phyloP scores from a whole-genome alignment of 2,888 invertebrate species.

The Drosophila fungiperda region DNA sequence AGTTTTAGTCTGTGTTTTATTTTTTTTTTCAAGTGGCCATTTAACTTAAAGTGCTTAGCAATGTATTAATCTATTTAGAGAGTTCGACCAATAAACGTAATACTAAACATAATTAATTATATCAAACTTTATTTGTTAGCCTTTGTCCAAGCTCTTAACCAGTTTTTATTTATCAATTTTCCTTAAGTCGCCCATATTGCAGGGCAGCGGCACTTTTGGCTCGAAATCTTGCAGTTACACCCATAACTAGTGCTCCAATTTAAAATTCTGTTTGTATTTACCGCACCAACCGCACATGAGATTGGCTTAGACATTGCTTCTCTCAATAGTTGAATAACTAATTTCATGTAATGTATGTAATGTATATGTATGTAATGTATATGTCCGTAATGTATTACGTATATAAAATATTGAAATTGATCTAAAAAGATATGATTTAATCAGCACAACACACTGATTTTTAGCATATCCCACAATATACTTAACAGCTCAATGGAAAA shows the following conservation, averaged over 20 bases:
- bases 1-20: background rate
- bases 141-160: background rate
- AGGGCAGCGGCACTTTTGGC: background rate
- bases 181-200: background rate
- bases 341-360: background rate
- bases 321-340: background rate
- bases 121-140: background rate
- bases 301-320: slow-evolving; percentile 26
- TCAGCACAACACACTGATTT: slow-evolving; percentile 1
- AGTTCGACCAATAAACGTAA: background rate
- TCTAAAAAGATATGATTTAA: background rate
- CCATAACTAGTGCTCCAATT: slow-evolving; percentile 47
- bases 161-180: background rate
- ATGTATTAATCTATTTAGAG: background rate
- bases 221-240: background rate
- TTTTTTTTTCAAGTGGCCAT: background rate
- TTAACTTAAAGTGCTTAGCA: background rate
- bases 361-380: background rate
- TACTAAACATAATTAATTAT: background rate
- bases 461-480: slow-evolving; percentile 34
- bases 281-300: slow-evolving; percentile 21
- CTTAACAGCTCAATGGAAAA: slow-evolving; percentile 13
- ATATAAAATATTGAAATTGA: background rate
- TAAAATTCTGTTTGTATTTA: slow-evolving; percentile 40
- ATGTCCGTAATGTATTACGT: background rate